phyloP scores from a whole-genome alignment of 2,888 invertebrate genomes.

The Nephrotoma flavescens region DNA sequence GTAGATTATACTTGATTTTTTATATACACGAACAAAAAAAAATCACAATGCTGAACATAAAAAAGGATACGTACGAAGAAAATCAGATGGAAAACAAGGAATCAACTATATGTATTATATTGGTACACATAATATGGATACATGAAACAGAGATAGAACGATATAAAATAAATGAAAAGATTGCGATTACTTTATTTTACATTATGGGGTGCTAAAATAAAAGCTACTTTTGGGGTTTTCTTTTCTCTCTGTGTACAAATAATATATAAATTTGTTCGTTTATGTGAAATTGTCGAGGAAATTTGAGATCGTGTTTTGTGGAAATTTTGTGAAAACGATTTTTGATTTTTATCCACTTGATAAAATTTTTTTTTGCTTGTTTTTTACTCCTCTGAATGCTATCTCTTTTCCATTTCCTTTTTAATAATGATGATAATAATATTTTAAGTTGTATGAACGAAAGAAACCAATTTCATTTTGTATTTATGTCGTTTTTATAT shows the following conservation, averaged over 20 bases:
- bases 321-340: slow-evolving; percentile 14
- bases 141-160: background rate
- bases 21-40: background rate
- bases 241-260: background rate
- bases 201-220: slow-evolving; percentile 2
- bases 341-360: slow-evolving; percentile 13
- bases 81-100: background rate
- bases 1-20: background rate
- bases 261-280: background rate
- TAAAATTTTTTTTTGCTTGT: background rate
- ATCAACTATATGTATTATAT: background rate
- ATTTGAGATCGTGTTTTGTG: slow-evolving; percentile 14
- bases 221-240: slow-evolving; percentile 4
- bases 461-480: background rate
- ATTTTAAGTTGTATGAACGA: background rate
- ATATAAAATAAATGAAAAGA: background rate
- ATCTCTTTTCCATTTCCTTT: background rate
- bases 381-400: background rate
- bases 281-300: slow-evolving; percentile 13
- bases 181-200: background rate
- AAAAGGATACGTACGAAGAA: background rate
- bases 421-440: background rate
- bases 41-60: background rate
- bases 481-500: background rate
- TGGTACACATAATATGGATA: background rate